These are phyloP conservation scores for Scrobipalpa costella DNA, from an alignment of 2,888 invertebrate genomes.

Conservation along the genomic window DNA sequence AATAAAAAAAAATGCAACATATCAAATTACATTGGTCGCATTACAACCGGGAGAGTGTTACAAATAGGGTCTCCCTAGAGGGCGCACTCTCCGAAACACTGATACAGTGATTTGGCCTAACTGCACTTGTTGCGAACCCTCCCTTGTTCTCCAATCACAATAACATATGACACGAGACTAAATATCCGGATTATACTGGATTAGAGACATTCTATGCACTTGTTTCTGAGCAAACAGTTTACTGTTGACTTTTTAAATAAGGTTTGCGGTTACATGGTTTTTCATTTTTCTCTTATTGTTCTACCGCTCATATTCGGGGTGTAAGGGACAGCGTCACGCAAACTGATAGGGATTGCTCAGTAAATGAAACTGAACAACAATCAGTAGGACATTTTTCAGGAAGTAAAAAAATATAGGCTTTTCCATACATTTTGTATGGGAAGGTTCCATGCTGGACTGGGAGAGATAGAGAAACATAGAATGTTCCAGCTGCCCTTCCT, in stretches of 20 bases:
- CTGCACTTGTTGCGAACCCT: slow-evolving; percentile 69
- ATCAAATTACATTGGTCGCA: slow-evolving; percentile 53
- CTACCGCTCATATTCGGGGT: no score
- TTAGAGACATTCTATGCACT: slow-evolving; percentile 57
- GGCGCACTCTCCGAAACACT: slow-evolving; percentile 62
- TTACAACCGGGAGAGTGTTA: slow-evolving; percentile 46
- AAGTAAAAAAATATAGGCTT: no score
- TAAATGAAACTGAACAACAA: no score
- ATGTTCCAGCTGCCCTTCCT: no score
- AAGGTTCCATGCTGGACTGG: no score
- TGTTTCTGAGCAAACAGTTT: slow-evolving; percentile 34
- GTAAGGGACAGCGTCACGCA: no score
- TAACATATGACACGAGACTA: slow-evolving; percentile 67
- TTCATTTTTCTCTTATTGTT: no score
- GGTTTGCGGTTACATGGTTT: no score
- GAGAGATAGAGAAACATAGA: no score
- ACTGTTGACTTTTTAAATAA: neutral
- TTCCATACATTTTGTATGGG: no score
- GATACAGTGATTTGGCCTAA: slow-evolving; percentile 73
- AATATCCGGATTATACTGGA: slow-evolving; percentile 62
- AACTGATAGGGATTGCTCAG: no score
- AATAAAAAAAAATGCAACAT: slow-evolving; percentile 17
- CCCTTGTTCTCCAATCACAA: slow-evolving; percentile 38
- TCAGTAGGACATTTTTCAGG: no score
- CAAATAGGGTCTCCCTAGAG: slow-evolving; percentile 64